Base-by-base conservation (phyloP, 1,140 invertebrate species). In the Heliconius nattereri region DNA sequence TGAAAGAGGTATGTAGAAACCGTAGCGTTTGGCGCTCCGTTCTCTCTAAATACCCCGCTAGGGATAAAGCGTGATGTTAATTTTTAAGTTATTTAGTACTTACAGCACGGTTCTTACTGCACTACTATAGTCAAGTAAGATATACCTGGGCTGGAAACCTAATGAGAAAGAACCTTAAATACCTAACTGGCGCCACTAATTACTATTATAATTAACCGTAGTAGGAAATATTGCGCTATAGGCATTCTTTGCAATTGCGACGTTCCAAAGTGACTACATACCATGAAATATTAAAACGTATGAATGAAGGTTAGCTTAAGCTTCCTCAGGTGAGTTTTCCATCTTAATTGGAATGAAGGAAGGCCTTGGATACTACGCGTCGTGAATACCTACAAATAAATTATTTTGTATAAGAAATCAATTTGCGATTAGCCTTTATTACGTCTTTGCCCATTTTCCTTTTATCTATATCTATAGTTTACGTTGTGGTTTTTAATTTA, bases 281-380 rank as follows among this genome's bases (percentile, higher is more conserved):
- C 35, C 60, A 80, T 80, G 74, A 80, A 80, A 80, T 72, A 80
- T 80, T 80, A 74, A 80, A 80, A 72, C 74, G 78, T 71, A 73
- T 49, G 29, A 32, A 52, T 57, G 70, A 80, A 80, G 74, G 78
- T 72, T 74, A 80, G 40, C 35, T 66, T 40, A 20, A 80, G 78
- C 78, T 80, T 80, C 74, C 78, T 76, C 66, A 72, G n/a, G 19
- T n/a, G 23, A 76, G 35, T 79, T 80, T 76, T 75, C 70, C 74
- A 35, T 26, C 45, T 72, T 78, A 72, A 76, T 79, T 79, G 71
- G 78, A 72, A 79, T 66, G 23, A 40, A 76, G 54, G 23, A 57
- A 73, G 71, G n/a, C 19, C 72, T 78, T 57, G 49, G 37, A 29
- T 32, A 6, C 16, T 35, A n/a, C 16, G 49, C 49, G 7, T 20